Base-by-base conservation (phyloP, 2,888 invertebrate species). In the Euzophera pinguis region DNA sequence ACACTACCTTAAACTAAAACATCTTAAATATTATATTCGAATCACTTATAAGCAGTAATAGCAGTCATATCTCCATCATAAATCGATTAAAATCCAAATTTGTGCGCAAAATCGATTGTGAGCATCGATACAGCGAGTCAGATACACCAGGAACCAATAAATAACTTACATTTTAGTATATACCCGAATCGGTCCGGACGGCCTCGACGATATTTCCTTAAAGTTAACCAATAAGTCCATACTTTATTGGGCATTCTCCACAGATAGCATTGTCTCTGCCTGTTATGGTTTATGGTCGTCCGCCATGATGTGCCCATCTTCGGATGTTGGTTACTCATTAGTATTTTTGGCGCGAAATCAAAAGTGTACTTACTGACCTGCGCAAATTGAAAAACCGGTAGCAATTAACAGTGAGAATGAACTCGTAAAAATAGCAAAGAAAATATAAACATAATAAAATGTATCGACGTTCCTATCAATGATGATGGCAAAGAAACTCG, bases 141-240 rank as follows among this genome's bases (percentile, higher is more conserved):
- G 77, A 78, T 75, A 78, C 81, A 78, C 62, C 70, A 77, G 79
- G 73, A 71, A 71, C 74, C 80, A 72, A 81, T 84, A 82, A 83
- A 84, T 79, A 80, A 75, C 73, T 75, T 71, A 76, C 76, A 77
- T 81, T 82, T 83, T 77, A 80, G 78, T 71, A 65, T 66, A 70
- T 64, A 63, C 67, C 77, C 73, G 70, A 78, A 76, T 71, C 66
- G 65, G 75, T 62, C 61, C 62, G 61, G 60, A 59, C 73, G 78
- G 71, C 80, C 82, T 79, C 78, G 75, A 59, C 60, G 69, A 68
- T 80, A 77, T 84, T 85, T 85, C 85, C 85, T 85, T 84, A 80
- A 71, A 71, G 58, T 68, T 62, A 55, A 60, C 65, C 68, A 72
- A 72, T 73, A 72, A 71, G 63, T 61, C 69, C 70, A 73, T 71